Evolutionary conservation across 2,113 vertebrate genomes (phyloP), one percentile per base, ranked within the genome.

Genomic region (Gambusia holbrooki): DNA sequence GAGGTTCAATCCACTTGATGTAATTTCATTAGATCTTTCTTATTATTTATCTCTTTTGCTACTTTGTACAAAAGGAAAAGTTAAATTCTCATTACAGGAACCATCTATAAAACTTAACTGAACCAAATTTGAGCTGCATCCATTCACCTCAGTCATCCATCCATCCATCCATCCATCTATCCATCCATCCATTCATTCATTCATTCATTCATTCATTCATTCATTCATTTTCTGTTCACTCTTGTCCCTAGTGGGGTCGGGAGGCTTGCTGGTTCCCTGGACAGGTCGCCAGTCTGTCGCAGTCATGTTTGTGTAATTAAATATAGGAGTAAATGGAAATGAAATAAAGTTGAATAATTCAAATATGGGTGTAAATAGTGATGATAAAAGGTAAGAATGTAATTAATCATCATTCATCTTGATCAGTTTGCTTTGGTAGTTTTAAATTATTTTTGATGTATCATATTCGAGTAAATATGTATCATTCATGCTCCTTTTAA

Each of bases 401-500:
- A 22, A 25, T 7, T 19, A 54, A 19, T 25, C 22, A 54, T 22
- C 22, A 25, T 54, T 22, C 5, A 54, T 54, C 48, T 5, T 5
- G 5, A 54, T 54, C 5, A 19, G 45, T 19, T 54, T 54, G 22
- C 25, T 7, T 54, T 25, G 48, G 7, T 45, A 40, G 37, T 13
- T 40, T 51, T 22, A 8, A 19, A 54, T 54, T 22, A 5, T 22
- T 22, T 54, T 22, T 54, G 48, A 54, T 54, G 19, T 54, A 8
- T 54, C 6, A 1, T 2, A 10, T 58, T 0, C 22, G 25, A 48
- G 45, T 48, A 48, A 48, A 58, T n/a, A 58, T 58, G 22, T 1
- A 61, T 78, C 73, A 73, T 81, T 88, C 65, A 68, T 32, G 19
- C 60, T 48, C 66, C 42, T 58, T 65, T 65, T 54, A 25, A 66